Base-by-base conservation (phyloP, 2,888 invertebrate species). In the Noctua janthe region DNA sequence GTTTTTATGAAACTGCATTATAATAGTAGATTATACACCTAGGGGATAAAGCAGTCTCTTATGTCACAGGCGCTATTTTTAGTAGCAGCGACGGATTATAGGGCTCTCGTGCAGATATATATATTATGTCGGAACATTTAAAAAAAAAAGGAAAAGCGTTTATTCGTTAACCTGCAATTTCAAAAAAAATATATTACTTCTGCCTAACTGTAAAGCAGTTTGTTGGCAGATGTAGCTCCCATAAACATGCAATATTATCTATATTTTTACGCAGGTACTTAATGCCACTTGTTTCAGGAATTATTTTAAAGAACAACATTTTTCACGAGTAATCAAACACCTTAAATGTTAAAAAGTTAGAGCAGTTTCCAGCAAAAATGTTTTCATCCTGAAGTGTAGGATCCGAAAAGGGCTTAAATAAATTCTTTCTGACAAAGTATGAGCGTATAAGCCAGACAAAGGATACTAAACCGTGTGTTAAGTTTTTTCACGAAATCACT, bases 381-480 rank as follows among this genome's bases (percentile, higher is more conserved):
- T 47, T 51, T 64, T 7, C 6, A 47, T 11, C 17, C 13, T 29
- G 5, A n/a, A 47, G 13, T 49, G 17, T 15, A 43, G 11, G n/a
- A 15, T 47, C 71, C 13, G 35, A 43, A 74, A 73, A 59, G 10
- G 51, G 35, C 29, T 74, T 71, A 15, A 66, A 75, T 71, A 62
- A 75, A 62, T 59, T 54, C 2, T 62, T 35, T 71, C 51, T 67
- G 43, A 71, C 43, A 66, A 71, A 64, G 17, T 64, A 20, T 15
- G 6, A 56, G 39, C 15, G 11, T 47, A 7, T n/a, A 47, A 71
- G 47, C n/a, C 35, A 39, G 51, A 17, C 69, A 43, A 35, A 17
- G 47, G 35, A 56, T 35, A 17, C 11, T 79, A 62, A 47, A 17
- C 70, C 39, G 23, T 74, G 47, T 67, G 15, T 47, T 62, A 10